Conservation (phyloP, 2,888 invertebrate species). For the Scelioninae gen. 1 region DNA sequence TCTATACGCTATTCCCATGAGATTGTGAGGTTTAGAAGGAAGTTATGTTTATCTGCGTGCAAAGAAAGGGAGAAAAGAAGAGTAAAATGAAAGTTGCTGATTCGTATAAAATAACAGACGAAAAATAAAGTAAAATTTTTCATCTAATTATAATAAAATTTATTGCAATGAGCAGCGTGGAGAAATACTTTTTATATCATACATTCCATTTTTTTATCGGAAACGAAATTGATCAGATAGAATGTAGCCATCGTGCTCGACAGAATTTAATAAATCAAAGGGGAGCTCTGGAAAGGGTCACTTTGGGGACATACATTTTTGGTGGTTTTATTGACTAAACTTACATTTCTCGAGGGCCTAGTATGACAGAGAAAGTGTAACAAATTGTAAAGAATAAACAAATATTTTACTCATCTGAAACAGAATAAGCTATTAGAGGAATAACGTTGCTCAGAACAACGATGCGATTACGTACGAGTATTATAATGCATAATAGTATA, state of each 20-base stretch:
- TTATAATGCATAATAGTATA: no score
- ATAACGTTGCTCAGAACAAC: not conserved
- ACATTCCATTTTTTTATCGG: slow-evolving; percentile 12
- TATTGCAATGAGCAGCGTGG: not conserved
- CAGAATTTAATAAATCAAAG: slow-evolving; percentile 39
- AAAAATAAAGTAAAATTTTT: slow-evolving; percentile 4
- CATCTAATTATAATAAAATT: slow-evolving; percentile 7
- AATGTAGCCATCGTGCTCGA: slow-evolving; percentile 5
- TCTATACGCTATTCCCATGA: slow-evolving; percentile 18
- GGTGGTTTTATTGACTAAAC: slow-evolving; percentile 17
- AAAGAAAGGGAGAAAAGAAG: no score
- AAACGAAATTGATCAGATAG: slow-evolving; percentile 15
- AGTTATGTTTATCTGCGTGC: slow-evolving; percentile 34
- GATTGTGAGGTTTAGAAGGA: slow-evolving; percentile 28
- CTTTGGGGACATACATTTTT: slow-evolving; percentile 42
- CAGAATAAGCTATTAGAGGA: not conserved
- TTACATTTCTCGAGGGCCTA: slow-evolving; percentile 37
- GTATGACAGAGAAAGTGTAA: slow-evolving; percentile 5
- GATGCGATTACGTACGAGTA: no score
- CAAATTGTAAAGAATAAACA: slow-evolving; percentile 20
- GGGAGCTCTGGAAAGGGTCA: slow-evolving; percentile 31
- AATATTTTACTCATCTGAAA: slow-evolving; percentile 11
- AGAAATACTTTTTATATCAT: not conserved
- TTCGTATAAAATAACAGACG: not conserved
- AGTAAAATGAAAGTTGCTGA: not conserved